Evolutionary conservation across 1,140 invertebrate species (phyloP), one percentile per base, ranked within the genome.

Genomic region (Schlechtendalia chinensis): DNA sequence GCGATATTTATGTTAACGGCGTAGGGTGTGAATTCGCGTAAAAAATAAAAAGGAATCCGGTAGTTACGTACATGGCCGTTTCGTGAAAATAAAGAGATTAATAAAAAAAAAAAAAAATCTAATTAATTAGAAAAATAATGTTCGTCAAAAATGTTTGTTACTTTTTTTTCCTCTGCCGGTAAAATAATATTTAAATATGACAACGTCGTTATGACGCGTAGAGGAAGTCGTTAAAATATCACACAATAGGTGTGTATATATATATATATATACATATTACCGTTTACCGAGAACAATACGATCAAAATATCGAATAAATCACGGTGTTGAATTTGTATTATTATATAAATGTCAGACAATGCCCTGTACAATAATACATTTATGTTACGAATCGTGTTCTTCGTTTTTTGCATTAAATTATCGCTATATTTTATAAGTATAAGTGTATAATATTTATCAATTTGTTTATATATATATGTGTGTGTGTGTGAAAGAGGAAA

Each of bases 121-220:
- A 69, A 71, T 71, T 72, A 72, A 72, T 72, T 53, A 53, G 10
- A 4, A 14, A 72, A 71, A 50, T 29, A 69, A 59, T 59, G 47
- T 47, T 54, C 12, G 16, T 53, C 17, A 8, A 71, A 71, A 50
- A 16, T 50, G 17, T 27, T 0, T 27, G 12, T n/a, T n/a, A n/a
- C n/a, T n/a, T n/a, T n/a, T 53, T 71, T 53, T 4, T 8, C 32
- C 32, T 8, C 32, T 0, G 27, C 27, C 67, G 17, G 5, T 53
- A 27, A 71, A 71, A 72, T 24, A 54, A 19, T 16, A 67, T 32
- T 72, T n/a, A 72, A 72, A 72, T 39, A 72, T 22, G 17, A 29
- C 50, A 53, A 53, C 47, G 27, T 27, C 24, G 16, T 27, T 53
- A 12, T 71, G 12, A 72, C 2, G 17, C 24, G 12, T 8, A 54